Base-by-base conservation (phyloP, 1,140 invertebrate species). In the Choristoneura fumiferana region DNA sequence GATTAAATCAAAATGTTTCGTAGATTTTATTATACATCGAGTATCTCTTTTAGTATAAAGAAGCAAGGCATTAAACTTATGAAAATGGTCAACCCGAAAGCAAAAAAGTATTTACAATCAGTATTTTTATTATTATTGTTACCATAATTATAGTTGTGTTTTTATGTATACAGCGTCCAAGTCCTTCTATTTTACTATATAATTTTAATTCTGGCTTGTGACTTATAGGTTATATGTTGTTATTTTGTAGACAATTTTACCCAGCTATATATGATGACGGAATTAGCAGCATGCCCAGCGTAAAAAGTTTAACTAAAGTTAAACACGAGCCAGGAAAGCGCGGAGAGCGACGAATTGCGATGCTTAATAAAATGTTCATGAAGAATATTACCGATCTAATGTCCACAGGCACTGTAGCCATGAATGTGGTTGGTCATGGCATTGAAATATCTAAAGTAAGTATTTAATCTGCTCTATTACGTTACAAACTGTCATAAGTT, bases 361-460 rank as follows among this genome's bases (percentile, higher is more conserved):
- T 95, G 36, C 76, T 96, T 6, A 95, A 95, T 78, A 94, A 94
- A 82, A 60, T 95, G n/a, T 95, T 95, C 67, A 95, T 95, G 94
- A 91, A 92, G 70, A 87, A 95, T 43, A 92, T 96, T 12, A 95
- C 94, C 0, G 94, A 95, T 69, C 76, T 95, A 8, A 90, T 96
- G 90, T 91, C 94, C 1, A 93, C 93, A 3, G 94, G 93, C 0
- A 91, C 93, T 65, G 83, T 92, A 13, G 85, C 92, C 4, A 73
- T 90, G 17, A 71, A 91, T 34, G 74, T 95, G 59, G 36, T 92
- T n/a, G 93, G 92, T 3, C 84, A 87, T 65, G 91, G 92, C 6
- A 91, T 96, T 60, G 93, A 95, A 88, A 92, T 96, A 61, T 91
- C 92, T 8, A 89, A 89, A 68, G 92, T 91, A 85, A 72, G 58